Evolutionary conservation across 2,888 invertebrate species (phyloP), one percentile per base, ranked within the genome.

Genomic region (Tanypteryx hageni): DNA sequence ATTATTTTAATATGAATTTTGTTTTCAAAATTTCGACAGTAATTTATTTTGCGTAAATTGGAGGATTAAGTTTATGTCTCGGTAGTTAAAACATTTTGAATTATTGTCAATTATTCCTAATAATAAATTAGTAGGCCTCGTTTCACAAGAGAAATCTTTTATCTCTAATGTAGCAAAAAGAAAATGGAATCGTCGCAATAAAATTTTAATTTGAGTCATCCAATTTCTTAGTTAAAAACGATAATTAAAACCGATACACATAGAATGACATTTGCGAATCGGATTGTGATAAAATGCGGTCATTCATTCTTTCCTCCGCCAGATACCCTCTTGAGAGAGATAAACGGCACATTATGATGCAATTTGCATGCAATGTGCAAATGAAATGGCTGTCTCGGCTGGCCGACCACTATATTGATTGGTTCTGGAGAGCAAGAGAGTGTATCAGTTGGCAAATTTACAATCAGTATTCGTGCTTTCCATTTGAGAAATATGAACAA

Each of bases 211-310:
- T n/a, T n/a, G n/a, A n/a, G n/a, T n/a, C n/a, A n/a, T n/a, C n/a
- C n/a, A n/a, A n/a, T n/a, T 8, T 9, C n/a, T 18, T 8, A 16
- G 64, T n/a, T 18, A 9, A n/a, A 16, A 64, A 9, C 64, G 18
- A 16, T 64, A 64, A 64, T 64, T 64, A 64, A 64, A 64, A n/a
- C 64, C 18, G 64, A 64, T 64, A 8, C 18, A 18, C n/a, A 2
- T n/a, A n/a, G 64, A 64, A 64, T 64, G 16, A n/a, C n/a, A 64
- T 64, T n/a, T n/a, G 64, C 5, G 64, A 8, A 64, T 64, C 64
- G n/a, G 64, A 64, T 64, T n/a, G 64, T 64, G 64, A 64, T 64
- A 64, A 64, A 64, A 64, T n/a, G 64, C 64, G 64, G 64, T n/a
- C 5, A 64, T 64, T 64, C 64, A 64, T 64, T 64, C n/a, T n/a